A percentile compares a stretch with the other conserved stretches of the same genome.
Conservation (phyloP, 2,113 vertebrate species). For the Ranitomeya variabilis region DNA sequence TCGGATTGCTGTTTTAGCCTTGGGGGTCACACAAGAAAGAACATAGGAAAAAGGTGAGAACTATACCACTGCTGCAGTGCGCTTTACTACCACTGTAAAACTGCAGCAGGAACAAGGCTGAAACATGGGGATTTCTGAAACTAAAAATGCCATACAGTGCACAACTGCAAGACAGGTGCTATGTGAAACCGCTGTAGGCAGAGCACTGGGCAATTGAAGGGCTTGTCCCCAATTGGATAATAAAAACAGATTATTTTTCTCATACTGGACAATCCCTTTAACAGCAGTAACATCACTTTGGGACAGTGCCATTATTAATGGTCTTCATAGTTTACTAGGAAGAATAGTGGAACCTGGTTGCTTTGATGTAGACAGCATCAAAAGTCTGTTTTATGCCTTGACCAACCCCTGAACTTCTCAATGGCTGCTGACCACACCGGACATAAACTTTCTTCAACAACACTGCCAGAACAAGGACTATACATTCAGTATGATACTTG, state of each 20-base stretch:
- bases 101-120: neutral
- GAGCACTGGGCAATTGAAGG: neutral
- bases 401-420: neutral
- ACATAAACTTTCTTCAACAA: neutral
- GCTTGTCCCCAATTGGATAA: neutral
- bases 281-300: neutral
- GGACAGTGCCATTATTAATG: neutral
- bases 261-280: neutral
- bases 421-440: constrained; percentile 37
- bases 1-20: neutral
- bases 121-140: neutral
- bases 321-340: neutral
- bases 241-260: neutral
- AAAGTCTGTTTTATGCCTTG: neutral
- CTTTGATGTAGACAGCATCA: neutral
- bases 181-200: neutral
- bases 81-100: neutral
- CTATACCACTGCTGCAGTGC: neutral
- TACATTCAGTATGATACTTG: constrained; percentile 38
- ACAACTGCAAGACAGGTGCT: neutral
- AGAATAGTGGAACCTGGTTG: neutral
- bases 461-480: constrained; percentile 51
- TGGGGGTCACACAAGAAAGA: neutral
- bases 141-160: neutral
- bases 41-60: no score